Base-by-base conservation (phyloP, 2,797 vertebrate species). In the Anguilla megastoma region DNA sequence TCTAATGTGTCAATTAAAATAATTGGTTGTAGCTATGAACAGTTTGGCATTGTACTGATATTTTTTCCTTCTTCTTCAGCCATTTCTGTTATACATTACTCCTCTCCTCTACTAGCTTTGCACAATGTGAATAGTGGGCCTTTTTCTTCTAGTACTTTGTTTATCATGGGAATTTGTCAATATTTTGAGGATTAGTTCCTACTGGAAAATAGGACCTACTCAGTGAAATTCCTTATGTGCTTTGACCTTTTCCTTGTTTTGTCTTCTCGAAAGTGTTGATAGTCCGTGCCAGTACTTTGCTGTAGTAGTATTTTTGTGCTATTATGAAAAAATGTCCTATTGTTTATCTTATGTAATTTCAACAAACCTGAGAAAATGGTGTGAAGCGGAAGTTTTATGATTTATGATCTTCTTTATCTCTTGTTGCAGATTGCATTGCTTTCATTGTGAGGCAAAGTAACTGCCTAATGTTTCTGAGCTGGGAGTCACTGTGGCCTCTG, bases 141-240 rank as follows among this genome's bases (percentile, higher is more conserved):
- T 24, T 63, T 63, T 63, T 24, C 60, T 18, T 4, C 4, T 18
- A 14, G 21, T 66, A 24, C 27, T 27, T 5, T 66, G 24, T 82
- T 82, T n/a, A 24, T 82, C 8, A 10, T 82, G 79, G 21, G 7
- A 48, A 82, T 82, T n/a, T 50, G 27, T 10, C 7, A n/a, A 1
- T 50, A 10, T 82, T 82, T 82, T 48, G 8, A 80, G 76, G 7
- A 3, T 50, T 82, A 24, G 18, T 50, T 82, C 3, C 1, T 48
- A 50, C 41, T 24, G 5, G 2, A 50, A 9, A 50, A 24, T 48
- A 50, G 5, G 79, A 48, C 8, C 16, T 79, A 24, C 33, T 24
- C 21, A 50, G 90, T 87, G 93, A 90, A 92, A 91, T 91, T 86
- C 87, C 89, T 88, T 56, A 88, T 87, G 76, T 80, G 36, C 45